Percentiles rank a stretch among this genome's conserved stretches.
Conservation (phyloP, 2,888 invertebrate species). For the Drosophila dives region DNA sequence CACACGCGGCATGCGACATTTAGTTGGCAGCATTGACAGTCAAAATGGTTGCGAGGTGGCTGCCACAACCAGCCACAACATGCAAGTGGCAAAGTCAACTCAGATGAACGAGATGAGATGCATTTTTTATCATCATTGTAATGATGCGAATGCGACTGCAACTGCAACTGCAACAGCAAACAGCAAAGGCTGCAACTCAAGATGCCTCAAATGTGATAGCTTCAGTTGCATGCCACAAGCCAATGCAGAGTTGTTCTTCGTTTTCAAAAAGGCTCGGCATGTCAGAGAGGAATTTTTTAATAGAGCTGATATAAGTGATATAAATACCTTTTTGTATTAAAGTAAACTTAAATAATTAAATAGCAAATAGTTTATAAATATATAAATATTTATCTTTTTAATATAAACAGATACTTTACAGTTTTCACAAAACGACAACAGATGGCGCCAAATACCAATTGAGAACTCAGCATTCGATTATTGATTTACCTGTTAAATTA, state of each 20-base stretch:
- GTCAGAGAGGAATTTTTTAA: not conserved
- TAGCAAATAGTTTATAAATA: not conserved
- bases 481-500: not conserved
- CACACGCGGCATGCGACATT: constrained; percentile 67
- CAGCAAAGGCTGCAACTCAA: constrained; percentile 24
- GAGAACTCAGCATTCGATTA: not conserved
- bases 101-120: constrained; percentile 40
- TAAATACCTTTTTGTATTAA: not conserved
- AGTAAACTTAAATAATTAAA: not conserved
- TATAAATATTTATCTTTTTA: not conserved
- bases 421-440: not conserved
- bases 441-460: constrained; percentile 24
- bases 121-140: constrained; percentile 36
- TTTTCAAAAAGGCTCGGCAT: not conserved
- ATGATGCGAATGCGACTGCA: constrained; percentile 24
- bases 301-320: not conserved
- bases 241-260: not conserved
- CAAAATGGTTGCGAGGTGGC: constrained; percentile 36
- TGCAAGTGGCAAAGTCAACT: constrained; percentile 7
- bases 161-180: constrained; percentile 4
- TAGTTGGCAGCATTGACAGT: constrained; percentile 55
- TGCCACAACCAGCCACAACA: constrained; percentile 1
- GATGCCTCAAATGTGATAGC: constrained; percentile 36
- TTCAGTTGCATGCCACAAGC: constrained; percentile 8
- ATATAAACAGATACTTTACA: not conserved